Base-by-base conservation (phyloP, 2,113 vertebrate genomes). In the Ageneiosus marmoratus region DNA sequence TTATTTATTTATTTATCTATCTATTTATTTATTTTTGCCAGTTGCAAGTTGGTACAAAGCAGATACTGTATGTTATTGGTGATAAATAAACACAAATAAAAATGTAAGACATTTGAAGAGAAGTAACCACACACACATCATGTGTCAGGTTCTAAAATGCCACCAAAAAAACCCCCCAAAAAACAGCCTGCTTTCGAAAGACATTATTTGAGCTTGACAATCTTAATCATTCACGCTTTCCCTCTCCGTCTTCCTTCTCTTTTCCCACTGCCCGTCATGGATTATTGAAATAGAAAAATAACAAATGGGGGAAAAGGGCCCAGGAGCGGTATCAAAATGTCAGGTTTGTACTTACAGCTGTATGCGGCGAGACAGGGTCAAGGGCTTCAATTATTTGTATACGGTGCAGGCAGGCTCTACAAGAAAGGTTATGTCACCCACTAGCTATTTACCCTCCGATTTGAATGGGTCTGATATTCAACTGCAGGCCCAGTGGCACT, bases 331-430 rank as follows among this genome's bases (percentile, higher is more conserved):
- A 97, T 97, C 96, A 96, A 99, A 99, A 99, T 99, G 98, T 99
- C 98, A 99, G 95, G 95, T 97, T 97, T 98, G 97, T 99, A 98
- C 96, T 97, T 98, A 97, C 96, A 96, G 96, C 95, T 95, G 92
- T 94, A 94, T 95, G 96, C 94, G 92, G 95, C 89, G 94, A 93
- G 96, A 96, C 95, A 95, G 96, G 98, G 97, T 99, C 98, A 99
- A 98, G 96, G 96, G 97, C 97, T 96, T 97, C 96, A 97, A 98
- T 99, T 99, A 98, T 97, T 97, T 97, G 97, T 98, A 95, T 98
- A 95, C 94, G 77, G 95, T 96, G 95, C 95, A 96, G 95, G 93
- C 93, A 92, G 93, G 93, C 91, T 91, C 92, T 94, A 97, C 97
- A 97, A 92, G 94, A 97, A 97, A 98, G 97, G 97, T 97, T 97